Base-by-base conservation (phyloP, 2,113 vertebrate genomes). In the Agapornis roseicollis region DNA sequence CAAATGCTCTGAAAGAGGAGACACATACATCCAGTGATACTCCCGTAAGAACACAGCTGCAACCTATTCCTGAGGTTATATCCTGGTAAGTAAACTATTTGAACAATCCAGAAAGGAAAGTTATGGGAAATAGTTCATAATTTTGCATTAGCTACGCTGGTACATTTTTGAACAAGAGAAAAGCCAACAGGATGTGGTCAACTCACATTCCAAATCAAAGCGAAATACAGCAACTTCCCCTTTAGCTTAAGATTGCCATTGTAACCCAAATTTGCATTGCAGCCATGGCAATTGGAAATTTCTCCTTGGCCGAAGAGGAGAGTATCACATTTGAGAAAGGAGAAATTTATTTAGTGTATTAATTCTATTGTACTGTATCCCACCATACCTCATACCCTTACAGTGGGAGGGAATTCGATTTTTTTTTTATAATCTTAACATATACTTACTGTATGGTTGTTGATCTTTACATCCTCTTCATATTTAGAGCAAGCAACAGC, bases 401-500 rank as follows among this genome's bases (percentile, higher is more conserved):
- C 33, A 41, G 4, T 12, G 19, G 18, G 37, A 88, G 29, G 22
- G 28, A 41, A 83, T 58, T 29, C 41, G 2, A 11, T 18, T 46
- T 56, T 80, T 56, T 80, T 50, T 9, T 0, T 7, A 11, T 24
- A 10, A 52, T 8, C 23, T 69, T 71, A 78, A 61, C 1, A 8
- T 33, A 39, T 4, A 92, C 98, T 97, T 97, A 99, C 99, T 8
- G 97, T 98, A 93, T 99, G 99, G 94, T 99, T 99, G 97, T 99
- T 98, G 93, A 99, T 98, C 72, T 98, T 98, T 29, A 99, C 98
- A 15, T 99, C 99, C 92, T 99, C 99, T 90, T 99, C 99, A 19
- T 99, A 99, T 92, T 99, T 99, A 46, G 99, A 99, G 77, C 98
- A 98, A 28, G 98, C 99, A 15, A 99, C 97, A n/a, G 99, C 99